A percentile compares a stretch with the other conserved stretches of the same genome.
phyloP scores from a whole-genome alignment of 2,113 vertebrate species.

The Siphamia tubifer region DNA sequence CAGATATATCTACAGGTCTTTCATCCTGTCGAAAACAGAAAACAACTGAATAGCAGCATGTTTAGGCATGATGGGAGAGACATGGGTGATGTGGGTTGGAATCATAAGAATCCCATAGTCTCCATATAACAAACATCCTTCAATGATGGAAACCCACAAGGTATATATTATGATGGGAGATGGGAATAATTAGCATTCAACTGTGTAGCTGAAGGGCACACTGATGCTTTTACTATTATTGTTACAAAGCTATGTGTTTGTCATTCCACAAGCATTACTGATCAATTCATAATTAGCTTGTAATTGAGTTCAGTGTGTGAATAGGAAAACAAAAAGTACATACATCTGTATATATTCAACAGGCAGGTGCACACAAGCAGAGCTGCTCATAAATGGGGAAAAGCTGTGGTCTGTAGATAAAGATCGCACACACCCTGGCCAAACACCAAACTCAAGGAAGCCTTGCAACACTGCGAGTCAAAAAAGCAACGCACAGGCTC shows the following conservation, averaged over 20 bases:
- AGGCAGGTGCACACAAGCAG: background rate
- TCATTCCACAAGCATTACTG: no score
- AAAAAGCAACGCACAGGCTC: background rate
- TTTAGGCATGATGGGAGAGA: constrained; percentile 27
- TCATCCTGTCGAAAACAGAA: constrained; percentile 7
- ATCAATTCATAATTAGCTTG: background rate
- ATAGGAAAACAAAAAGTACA: background rate
- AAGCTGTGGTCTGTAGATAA: constrained; percentile 39
- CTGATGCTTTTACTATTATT: no score
- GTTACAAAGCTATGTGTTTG: no score
- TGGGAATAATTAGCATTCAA: background rate
- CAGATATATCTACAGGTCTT: background rate
- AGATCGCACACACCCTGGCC: constrained; percentile 41
- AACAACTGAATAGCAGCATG: constrained; percentile 39
- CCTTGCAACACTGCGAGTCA: background rate
- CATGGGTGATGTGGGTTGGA: constrained; percentile 3
- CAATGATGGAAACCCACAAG: background rate
- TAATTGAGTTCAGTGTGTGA: background rate
- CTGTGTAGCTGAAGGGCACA: background rate
- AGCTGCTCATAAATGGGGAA: background rate
- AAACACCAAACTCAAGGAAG: constrained; percentile 33
- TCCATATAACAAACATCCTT: background rate
- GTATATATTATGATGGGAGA: background rate
- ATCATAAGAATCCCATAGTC: constrained; percentile 28
- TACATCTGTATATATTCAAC: background rate